These are phyloP conservation scores for Heterocephalus glaber DNA, from an alignment of 2,113 vertebrate genomes.

Conservation along the genomic window DNA sequence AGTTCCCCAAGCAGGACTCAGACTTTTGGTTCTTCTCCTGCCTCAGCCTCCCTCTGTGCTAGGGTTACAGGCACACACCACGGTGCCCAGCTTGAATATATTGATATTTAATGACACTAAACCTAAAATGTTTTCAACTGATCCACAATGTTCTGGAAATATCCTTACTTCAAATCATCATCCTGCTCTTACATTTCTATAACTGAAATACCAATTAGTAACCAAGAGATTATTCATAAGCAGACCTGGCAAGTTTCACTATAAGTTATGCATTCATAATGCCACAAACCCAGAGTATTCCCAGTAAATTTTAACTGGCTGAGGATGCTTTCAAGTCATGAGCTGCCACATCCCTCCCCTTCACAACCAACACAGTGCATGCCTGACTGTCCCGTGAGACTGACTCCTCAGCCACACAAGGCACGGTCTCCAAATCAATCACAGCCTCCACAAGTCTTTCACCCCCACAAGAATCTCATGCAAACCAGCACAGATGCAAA, in stretches of 20 bases:
- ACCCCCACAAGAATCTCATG: not conserved
- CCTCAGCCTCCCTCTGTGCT: too few species aligned
- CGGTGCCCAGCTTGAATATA: not conserved
- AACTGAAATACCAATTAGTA: conserved; percentile 16
- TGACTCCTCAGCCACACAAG: not conserved
- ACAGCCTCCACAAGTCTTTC: not conserved
- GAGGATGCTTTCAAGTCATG: not conserved
- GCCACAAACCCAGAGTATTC: not conserved
- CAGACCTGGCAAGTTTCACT: not conserved
- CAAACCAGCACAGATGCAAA: not conserved
- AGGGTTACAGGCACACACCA: too few species aligned
- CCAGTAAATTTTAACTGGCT: conserved; percentile 1
- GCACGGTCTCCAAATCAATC: not conserved
- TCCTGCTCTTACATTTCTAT: conserved; percentile 21
- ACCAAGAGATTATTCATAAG: conserved; percentile 38
- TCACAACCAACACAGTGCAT: not conserved
- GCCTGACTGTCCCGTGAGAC: not conserved
- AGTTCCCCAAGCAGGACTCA: too few species aligned
- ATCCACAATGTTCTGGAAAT: conserved; percentile 49
- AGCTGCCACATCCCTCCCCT: too few species aligned
- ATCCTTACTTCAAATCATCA: conserved; percentile 19
- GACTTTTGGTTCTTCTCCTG: too few species aligned
- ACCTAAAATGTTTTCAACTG: conserved; percentile 33
- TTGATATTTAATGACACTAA: not conserved
- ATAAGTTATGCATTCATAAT: not conserved